Percentiles rank a stretch among this genome's conserved stretches.
Conservation (phyloP, 2,797 vertebrate genomes). For the Limosa lapponica region DNA sequence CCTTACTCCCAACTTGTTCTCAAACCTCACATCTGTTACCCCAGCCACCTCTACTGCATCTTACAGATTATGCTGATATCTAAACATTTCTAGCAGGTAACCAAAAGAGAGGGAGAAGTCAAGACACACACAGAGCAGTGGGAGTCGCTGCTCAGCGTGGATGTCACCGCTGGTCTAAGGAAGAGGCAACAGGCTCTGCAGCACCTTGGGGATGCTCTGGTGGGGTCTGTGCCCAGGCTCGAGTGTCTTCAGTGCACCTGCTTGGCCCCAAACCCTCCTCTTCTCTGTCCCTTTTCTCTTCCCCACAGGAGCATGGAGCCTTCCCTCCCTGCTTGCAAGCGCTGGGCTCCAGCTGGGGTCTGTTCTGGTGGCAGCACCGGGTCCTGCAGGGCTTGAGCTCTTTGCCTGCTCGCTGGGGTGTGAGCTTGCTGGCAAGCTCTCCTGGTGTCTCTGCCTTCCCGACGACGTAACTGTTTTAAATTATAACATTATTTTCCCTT, state of each 20-base stretch:
- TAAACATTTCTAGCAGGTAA: background rate
- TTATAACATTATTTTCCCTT: background rate
- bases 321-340: background rate
- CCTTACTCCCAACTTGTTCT: background rate
- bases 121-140: background rate
- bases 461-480: background rate
- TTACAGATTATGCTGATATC: background rate
- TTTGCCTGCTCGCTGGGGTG: background rate
- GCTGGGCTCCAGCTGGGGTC: background rate
- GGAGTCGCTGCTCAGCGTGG: rapidly evolving
- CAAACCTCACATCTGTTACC: background rate
- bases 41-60: background rate
- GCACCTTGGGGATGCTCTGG: background rate
- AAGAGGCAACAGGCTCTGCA: background rate
- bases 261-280: background rate
- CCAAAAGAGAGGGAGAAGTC: background rate
- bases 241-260: background rate
- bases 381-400: rapidly evolving
- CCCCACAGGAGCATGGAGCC: rapidly evolving
- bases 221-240: background rate
- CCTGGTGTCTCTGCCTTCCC: background rate
- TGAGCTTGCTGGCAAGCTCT: background rate
- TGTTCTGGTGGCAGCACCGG: rapidly evolving
- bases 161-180: no score
- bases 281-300: background rate